Evolutionary conservation across 2,888 invertebrate genomes (phyloP).

Genomic region (Oxycera nigricornis): DNA sequence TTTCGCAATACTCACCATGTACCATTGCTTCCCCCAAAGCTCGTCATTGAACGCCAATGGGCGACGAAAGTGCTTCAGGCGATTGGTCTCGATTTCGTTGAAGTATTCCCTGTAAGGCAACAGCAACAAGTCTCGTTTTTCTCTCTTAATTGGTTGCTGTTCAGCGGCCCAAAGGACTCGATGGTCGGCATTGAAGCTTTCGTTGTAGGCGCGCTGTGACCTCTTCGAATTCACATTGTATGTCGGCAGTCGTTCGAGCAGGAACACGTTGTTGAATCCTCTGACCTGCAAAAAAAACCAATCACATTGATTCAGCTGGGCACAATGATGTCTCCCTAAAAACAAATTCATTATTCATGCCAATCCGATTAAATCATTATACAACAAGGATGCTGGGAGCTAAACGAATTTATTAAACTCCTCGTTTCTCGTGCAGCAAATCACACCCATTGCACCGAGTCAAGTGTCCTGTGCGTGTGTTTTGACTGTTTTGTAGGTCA

Average conservation of each 20-base stretch:
- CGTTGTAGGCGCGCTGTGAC: constrained; percentile 35
- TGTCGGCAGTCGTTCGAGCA: constrained; percentile 45
- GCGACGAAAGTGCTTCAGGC: not conserved
- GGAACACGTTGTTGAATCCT: constrained; percentile 48
- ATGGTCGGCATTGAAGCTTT: constrained; percentile 43
- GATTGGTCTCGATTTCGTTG: constrained; percentile 28
- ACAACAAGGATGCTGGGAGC: too few species aligned
- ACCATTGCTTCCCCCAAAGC: constrained; percentile 89
- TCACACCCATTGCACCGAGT: too few species aligned
- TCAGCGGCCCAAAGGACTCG: constrained; percentile 49
- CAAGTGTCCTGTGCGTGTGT: too few species aligned
- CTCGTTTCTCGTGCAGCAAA: too few species aligned
- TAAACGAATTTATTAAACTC: too few species aligned
- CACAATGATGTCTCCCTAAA: too few species aligned
- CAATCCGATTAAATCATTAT: too few species aligned
- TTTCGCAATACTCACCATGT: constrained; percentile 59
- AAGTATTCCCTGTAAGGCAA: constrained; percentile 38
- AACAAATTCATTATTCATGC: too few species aligned
- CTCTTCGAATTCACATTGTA: constrained; percentile 41
- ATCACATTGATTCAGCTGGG: too few species aligned
- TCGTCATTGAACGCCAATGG: constrained; percentile 80
- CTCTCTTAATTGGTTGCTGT: constrained; percentile 47
- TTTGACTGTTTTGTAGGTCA: too few species aligned
- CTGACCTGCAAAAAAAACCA: constrained; percentile 46
- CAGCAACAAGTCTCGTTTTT: constrained; percentile 48